Evolutionary conservation across 1,140 invertebrate species (phyloP), one percentile per base, ranked within the genome.

Genomic region (Physella acuta): DNA sequence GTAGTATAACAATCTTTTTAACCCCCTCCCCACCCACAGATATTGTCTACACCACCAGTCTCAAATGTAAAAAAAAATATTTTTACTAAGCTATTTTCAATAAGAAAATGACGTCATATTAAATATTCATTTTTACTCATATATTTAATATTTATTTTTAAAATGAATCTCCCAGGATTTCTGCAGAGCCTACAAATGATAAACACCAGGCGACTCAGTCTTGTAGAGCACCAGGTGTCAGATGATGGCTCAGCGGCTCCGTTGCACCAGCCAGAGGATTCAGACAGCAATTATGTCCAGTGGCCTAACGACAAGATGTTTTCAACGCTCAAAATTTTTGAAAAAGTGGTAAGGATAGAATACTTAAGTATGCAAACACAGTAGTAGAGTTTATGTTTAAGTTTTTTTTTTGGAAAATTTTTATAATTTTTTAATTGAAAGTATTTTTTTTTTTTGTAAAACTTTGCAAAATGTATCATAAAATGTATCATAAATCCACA

Each of bases 111-210:
- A n/a, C 44, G n/a, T 11, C n/a, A 49, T 49, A 14, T 11, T n/a
- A n/a, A n/a, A n/a, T n/a, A n/a, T n/a, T n/a, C n/a, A 49, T 14
- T 14, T 49, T 49, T 49, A 11, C 44, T n/a, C 44, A 49, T n/a
- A 49, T 49, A n/a, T 14, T 49, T n/a, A 49, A 49, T 49, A 49
- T n/a, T 20, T 58, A n/a, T n/a, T 30, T 3, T 58, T n/a, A n/a
- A n/a, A 17, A 55, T 55, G 17, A 17, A n/a, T n/a, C n/a, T 68
- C 59, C n/a, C 68, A 72, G 60, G 59, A 37, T 73, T 75, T 62
- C n/a, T 71, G 11, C 67, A 73, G 60, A 75, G 39, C 58, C 52
- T 71, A 24, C 65, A 55, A 14, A 28, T n/a, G 37, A 64, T 64
- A 11, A 44, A 44, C 39, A 44, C 20, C 8, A 44, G 20, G 20